Evolutionary conservation across 2,113 vertebrate genomes (phyloP).

Genomic region (Dicrurus megarhynchus): DNA sequence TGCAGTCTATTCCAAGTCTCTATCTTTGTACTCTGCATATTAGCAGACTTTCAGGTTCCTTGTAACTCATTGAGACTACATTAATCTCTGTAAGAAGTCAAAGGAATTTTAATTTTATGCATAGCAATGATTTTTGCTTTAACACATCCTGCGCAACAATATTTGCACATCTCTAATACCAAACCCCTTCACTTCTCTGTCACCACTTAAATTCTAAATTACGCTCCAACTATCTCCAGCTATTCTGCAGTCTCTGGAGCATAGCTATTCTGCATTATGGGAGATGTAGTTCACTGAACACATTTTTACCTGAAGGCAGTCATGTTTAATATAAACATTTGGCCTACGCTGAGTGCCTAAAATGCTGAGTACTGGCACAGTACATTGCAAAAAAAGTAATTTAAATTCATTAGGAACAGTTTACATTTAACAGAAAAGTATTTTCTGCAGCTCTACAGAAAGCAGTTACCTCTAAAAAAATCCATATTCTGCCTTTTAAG

Average conservation of each 20-base stretch:
- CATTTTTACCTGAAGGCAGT: constrained; percentile 68
- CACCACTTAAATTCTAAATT: constrained; percentile 55
- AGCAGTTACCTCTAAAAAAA: constrained; percentile 45
- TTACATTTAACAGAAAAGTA: constrained; percentile 40
- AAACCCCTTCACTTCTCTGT: constrained; percentile 28
- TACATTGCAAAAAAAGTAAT: constrained; percentile 8
- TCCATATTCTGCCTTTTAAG: constrained; percentile 49
- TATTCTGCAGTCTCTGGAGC: constrained; percentile 44
- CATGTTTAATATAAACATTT: constrained; percentile 65
- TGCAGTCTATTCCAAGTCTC: background rate
- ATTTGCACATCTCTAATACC: constrained; percentile 41
- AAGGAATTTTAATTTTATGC: constrained; percentile 29
- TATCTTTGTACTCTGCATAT: background rate
- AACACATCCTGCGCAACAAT: background rate
- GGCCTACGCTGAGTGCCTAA: constrained; percentile 14
- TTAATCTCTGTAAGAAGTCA: background rate
- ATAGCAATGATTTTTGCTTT: background rate
- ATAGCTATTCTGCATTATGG: constrained; percentile 54
- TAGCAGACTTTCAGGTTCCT: background rate
- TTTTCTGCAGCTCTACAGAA: constrained; percentile 23
- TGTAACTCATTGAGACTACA: background rate
- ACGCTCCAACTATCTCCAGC: constrained; percentile 11
- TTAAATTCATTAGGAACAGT: constrained; percentile 65
- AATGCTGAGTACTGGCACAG: constrained; percentile 52
- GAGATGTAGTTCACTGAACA: constrained; percentile 58